Evolutionary conservation across 2,888 invertebrate genomes (phyloP).

Genomic region (Trichopria drosophilae): DNA sequence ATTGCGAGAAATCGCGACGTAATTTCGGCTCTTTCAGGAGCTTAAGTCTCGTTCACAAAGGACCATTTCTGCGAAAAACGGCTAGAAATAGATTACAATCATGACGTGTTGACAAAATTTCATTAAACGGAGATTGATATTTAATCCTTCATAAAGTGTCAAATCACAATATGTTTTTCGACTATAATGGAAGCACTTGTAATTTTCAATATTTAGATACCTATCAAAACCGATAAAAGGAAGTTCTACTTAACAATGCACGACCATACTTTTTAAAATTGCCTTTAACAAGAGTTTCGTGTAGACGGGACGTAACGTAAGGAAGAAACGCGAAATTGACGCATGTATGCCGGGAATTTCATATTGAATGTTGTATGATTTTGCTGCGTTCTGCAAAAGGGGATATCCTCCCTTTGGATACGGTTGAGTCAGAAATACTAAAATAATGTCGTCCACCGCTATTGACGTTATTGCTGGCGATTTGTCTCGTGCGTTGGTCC

Average conservation of each 20-base stretch:
- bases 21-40: slow-evolving; percentile 8
- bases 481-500: slow-evolving; percentile 39
- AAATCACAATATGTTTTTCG: too few species aligned
- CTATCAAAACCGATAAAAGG: too few species aligned
- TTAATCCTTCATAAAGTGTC: too few species aligned
- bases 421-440: slow-evolving; percentile 37
- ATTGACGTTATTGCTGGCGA: slow-evolving; percentile 46
- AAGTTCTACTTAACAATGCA: too few species aligned
- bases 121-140: too few species aligned
- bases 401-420: slow-evolving; percentile 8
- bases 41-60: too few species aligned
- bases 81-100: too few species aligned
- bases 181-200: too few species aligned
- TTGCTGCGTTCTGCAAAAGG: slow-evolving; percentile 34
- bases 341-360: slow-evolving; percentile 38
- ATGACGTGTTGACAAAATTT: too few species aligned
- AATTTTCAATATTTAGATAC: too few species aligned
- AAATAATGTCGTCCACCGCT: slow-evolving; percentile 44
- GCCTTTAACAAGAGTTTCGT: not conserved
- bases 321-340: slow-evolving; percentile 26
- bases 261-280: too few species aligned
- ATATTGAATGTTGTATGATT: slow-evolving; percentile 47
- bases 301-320: not conserved
- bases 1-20: slow-evolving; percentile 28
- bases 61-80: too few species aligned